Evolutionary conservation across 2,888 invertebrate species (phyloP).

Genomic region (Dasypogon diadema): DNA sequence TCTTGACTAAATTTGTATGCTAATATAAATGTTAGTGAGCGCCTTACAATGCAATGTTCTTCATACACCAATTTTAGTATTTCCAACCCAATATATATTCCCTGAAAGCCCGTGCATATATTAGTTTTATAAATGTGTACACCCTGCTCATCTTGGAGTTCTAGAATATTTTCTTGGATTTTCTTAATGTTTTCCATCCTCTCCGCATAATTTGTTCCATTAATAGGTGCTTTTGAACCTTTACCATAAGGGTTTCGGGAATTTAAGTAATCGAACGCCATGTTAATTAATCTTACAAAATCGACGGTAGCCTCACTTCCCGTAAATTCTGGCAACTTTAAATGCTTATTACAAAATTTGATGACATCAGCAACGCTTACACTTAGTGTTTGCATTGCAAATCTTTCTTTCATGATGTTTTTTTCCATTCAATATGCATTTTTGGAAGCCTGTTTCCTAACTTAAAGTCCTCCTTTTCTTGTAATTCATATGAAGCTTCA

Average conservation of each 20-base stretch:
- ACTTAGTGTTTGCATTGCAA: background rate
- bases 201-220: background rate
- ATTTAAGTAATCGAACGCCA: background rate
- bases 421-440: background rate
- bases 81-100: background rate
- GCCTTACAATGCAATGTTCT: background rate
- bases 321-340: background rate
- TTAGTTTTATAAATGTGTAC: too few species aligned
- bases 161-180: background rate
- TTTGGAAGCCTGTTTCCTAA: background rate
- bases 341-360: background rate
- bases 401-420: background rate
- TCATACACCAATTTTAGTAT: background rate
- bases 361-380: background rate
- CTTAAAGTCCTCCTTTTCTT: background rate
- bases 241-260: background rate
- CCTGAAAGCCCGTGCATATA: background rate
- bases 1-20: too few species aligned
- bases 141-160: background rate
- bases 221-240: background rate
- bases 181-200: background rate
- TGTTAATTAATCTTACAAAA: background rate
- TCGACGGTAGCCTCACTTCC: background rate
- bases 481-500: background rate
- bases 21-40: background rate